These are phyloP conservation scores for Steatornis caripensis DNA, from an alignment of 2,113 vertebrate species.

Conservation along the genomic window DNA sequence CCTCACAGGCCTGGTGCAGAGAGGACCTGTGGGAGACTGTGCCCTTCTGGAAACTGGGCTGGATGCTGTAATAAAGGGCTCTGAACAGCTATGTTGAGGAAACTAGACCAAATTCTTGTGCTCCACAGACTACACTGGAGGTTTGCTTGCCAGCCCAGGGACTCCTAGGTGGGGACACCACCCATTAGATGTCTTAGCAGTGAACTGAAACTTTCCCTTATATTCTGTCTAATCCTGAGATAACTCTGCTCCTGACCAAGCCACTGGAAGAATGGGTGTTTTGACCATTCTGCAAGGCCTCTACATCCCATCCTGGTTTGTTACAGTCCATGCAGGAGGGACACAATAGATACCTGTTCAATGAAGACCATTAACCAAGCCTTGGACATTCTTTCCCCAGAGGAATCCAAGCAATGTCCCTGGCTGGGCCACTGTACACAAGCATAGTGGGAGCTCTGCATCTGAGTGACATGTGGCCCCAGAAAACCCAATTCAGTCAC, in stretches of 20 bases:
- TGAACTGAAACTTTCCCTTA: not conserved
- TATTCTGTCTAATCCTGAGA: not conserved
- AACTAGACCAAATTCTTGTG: not conserved
- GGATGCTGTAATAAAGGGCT: not conserved
- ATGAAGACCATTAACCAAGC: not conserved
- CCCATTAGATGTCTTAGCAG: not conserved
- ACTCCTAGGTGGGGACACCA: not conserved
- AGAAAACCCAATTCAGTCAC: not conserved
- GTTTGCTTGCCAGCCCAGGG: not conserved
- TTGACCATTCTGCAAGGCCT: not conserved
- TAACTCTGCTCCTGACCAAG: not conserved
- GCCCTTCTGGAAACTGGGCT: not conserved
- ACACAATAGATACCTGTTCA: accelerated
- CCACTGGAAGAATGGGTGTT: not conserved
- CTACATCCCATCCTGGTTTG: not conserved
- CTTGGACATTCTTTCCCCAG: not conserved
- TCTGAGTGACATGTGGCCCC: not conserved
- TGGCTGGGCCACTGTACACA: not conserved
- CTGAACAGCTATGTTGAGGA: not conserved
- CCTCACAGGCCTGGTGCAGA: not conserved
- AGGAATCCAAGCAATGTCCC: not conserved
- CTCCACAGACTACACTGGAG: not conserved
- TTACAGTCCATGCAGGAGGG: not conserved
- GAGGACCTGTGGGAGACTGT: not conserved
- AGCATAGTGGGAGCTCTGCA: not conserved